Evolutionary conservation across 2,888 invertebrate species (phyloP).

Genomic region (Aricia artaxerxes): DNA sequence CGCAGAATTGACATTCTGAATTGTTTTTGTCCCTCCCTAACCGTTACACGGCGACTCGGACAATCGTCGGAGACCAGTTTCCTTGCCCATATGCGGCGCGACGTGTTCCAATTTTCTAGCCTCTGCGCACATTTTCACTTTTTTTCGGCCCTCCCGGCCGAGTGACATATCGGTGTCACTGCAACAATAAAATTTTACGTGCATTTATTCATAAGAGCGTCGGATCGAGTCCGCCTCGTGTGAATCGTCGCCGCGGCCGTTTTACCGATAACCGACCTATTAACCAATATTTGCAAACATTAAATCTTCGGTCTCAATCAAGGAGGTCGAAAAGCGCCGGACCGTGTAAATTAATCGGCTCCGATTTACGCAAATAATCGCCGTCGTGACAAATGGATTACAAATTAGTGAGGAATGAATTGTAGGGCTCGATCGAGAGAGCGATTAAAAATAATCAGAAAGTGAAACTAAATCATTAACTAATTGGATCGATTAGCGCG

Average conservation of each 20-base stretch:
- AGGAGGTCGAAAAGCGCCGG: constrained; percentile 48
- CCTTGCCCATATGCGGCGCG: constrained; percentile 55
- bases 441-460: constrained; percentile 48
- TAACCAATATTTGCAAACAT: constrained; percentile 68
- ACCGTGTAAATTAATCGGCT: constrained; percentile 46
- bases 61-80: constrained; percentile 69
- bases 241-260: constrained; percentile 48
- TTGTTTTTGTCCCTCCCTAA: constrained; percentile 56
- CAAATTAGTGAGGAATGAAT: constrained; percentile 51
- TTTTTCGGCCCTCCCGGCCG: constrained; percentile 56
- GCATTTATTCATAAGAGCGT: constrained; percentile 62
- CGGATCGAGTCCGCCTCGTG: constrained; percentile 50
- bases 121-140: constrained; percentile 61
- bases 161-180: constrained; percentile 72
- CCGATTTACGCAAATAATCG: constrained; percentile 45
- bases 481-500: constrained; percentile 64
- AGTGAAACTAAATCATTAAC: constrained; percentile 66
- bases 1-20: constrained; percentile 61
- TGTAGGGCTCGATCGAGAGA: constrained; percentile 21
- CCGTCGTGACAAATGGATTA: constrained; percentile 37
- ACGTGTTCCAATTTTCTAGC: constrained; percentile 76
- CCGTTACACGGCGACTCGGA: constrained; percentile 73
- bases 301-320: constrained; percentile 56
- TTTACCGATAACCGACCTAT: constrained; percentile 71
- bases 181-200: constrained; percentile 72